phyloP scores from a whole-genome alignment of 1,140 invertebrate species.

The Tigriopus japonicus region DNA sequence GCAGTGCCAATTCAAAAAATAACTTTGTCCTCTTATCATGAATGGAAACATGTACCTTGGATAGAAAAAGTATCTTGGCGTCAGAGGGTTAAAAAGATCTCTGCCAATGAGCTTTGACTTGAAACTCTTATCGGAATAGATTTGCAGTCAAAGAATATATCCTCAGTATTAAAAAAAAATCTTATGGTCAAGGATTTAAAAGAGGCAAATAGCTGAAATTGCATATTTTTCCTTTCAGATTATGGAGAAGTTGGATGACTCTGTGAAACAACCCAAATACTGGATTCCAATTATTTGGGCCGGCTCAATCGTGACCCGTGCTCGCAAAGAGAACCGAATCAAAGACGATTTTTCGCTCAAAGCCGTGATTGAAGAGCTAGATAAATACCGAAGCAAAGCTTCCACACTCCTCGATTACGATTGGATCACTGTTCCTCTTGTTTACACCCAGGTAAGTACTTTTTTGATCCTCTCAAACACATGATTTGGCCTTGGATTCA shows the following conservation, averaged over 20 bases:
- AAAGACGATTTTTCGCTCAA: constrained; percentile 31
- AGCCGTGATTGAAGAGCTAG: constrained; percentile 22
- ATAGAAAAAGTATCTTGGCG: no score
- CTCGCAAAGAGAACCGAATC: constrained; percentile 35
- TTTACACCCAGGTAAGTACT: constrained; percentile 64
- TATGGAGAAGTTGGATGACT: constrained; percentile 51
- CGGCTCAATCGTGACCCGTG: constrained; percentile 30
- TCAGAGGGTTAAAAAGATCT: no score
- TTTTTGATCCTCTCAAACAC: constrained; percentile 20
- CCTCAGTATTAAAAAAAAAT: no score
- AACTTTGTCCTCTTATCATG: no score
- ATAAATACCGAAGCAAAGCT: constrained; percentile 27
- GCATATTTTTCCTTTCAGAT: constrained; percentile 27
- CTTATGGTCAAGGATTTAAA: no score
- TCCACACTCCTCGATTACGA: constrained; percentile 33
- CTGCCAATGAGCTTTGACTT: no score
- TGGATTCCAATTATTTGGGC: constrained; percentile 62
- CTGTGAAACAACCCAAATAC: constrained; percentile 68
- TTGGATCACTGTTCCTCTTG: constrained; percentile 35
- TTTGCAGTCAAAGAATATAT: no score
- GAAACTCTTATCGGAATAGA: no score
- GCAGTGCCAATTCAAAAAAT: no score
- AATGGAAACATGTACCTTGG: no score
- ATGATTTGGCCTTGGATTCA: no score
- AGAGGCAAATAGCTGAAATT: no score